Evolutionary conservation across 2,797 vertebrate species (phyloP).

Genomic region (Gallinago nigripennis): DNA sequence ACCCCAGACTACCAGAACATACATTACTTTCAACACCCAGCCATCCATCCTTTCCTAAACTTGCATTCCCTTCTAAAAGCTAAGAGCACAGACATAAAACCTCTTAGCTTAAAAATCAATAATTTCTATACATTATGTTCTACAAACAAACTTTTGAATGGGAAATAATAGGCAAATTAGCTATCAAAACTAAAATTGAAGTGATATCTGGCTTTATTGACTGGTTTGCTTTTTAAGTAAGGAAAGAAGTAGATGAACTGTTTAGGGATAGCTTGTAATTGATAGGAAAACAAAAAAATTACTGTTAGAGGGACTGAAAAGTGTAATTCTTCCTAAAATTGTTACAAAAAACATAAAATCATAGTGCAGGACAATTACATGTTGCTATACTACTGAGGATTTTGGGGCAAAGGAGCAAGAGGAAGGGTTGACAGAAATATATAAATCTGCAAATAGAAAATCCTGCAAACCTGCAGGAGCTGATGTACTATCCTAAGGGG

Average conservation of each 20-base stretch:
- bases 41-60: background rate
- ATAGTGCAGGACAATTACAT: background rate
- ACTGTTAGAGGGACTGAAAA: background rate
- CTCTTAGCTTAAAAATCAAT: background rate
- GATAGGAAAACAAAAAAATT: background rate
- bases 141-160: background rate
- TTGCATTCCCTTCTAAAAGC: background rate
- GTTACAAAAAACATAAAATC: background rate
- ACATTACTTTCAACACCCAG: background rate
- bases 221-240: background rate
- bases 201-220: background rate
- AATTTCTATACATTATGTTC: background rate
- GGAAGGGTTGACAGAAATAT: background rate
- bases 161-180: background rate
- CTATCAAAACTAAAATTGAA: background rate
- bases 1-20: background rate
- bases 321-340: background rate
- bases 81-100: background rate
- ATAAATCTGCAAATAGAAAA: background rate
- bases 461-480: background rate
- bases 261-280: background rate
- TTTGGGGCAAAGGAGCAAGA: fast-evolving
- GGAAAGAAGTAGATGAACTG: background rate
- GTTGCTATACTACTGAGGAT: fast-evolving
- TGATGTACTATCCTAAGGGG: background rate